A percentile compares a stretch with the other conserved stretches of the same genome.
phyloP scores from a whole-genome alignment of 2,113 vertebrate genomes.

The Tenebrosternarchus preto region DNA sequence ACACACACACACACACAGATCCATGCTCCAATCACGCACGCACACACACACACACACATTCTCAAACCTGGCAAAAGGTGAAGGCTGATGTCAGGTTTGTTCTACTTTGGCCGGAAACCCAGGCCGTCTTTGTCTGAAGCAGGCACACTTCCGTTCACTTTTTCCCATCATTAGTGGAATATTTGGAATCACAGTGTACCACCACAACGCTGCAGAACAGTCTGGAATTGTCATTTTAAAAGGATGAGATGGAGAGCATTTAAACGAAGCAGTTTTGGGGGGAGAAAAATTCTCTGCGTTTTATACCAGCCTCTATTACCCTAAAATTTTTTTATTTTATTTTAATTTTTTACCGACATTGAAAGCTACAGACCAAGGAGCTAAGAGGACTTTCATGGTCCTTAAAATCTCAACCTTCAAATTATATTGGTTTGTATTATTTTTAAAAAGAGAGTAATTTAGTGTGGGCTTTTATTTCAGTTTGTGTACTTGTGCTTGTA shows the following conservation, averaged over 20 bases:
- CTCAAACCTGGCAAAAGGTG: constrained; percentile 11
- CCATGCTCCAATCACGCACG: background rate
- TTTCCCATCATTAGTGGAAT: constrained; percentile 29
- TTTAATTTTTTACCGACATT: constrained; percentile 76
- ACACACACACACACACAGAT: background rate
- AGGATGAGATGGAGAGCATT: constrained; percentile 63
- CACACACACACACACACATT: background rate
- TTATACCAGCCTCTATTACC: constrained; percentile 84
- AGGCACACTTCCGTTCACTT: constrained; percentile 10
- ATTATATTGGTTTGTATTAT: constrained; percentile 72
- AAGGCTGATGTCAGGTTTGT: constrained; percentile 22
- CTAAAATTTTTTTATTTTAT: constrained; percentile 79
- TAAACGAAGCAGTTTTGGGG: constrained; percentile 60
- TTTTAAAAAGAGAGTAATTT: constrained; percentile 74
- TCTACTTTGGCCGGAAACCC: constrained; percentile 10
- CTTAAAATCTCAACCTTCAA: constrained; percentile 73
- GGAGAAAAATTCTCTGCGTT: constrained; percentile 74
- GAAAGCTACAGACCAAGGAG: constrained; percentile 97
- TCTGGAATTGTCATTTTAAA: constrained; percentile 55
- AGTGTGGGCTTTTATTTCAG: constrained; percentile 79
- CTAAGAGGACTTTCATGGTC: constrained; percentile 83
- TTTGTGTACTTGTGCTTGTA: constrained; percentile 86
- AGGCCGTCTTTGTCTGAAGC: constrained; percentile 21
- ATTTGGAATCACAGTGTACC: constrained; percentile 39
- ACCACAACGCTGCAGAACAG: constrained; percentile 38